Evolutionary conservation across 2,797 vertebrate species (phyloP), one percentile per base, ranked within the genome.

Genomic region (Gastrophryne carolinensis): DNA sequence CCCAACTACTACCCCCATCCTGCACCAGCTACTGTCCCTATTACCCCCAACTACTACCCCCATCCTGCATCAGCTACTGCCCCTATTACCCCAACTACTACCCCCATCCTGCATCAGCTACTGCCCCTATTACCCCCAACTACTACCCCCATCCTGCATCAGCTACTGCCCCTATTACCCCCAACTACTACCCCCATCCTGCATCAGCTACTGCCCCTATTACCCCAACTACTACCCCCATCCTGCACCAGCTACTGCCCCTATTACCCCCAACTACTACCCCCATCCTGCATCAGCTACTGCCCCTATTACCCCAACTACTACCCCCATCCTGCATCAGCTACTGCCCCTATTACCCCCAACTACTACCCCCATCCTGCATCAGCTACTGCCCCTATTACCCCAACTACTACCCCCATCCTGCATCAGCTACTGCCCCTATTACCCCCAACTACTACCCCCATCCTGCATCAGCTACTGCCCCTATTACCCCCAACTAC

Each of bases 401-500:
- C 39, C 13, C 15, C 39, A 17, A 41, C 1, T 2, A 9, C 34
- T 5, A 30, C 6, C 37, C 10, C 12, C 13, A 30, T 13, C 8
- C n/a, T 30, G 0, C 10, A 4, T 1, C 0, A 30, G 5, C 15
- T 1, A 9, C 2, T 21, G 1, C n/a, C n/a, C n/a, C n/a, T n/a
- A n/a, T 32, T 39, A 44, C 39, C 13, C 15, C 39, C n/a, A 17
- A 41, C 1, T 2, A 9, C 34, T 5, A 30, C 6, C 37, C 10
- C 12, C 13, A 30, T 13, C 8, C n/a, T 30, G 0, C 10, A 4
- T 1, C 0, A 30, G 5, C 15, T 1, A 9, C 2, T 21, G 1
- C n/a, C n/a, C n/a, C n/a, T n/a, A n/a, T 32, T 39, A 44, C 39
- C 13, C 15, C 39, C n/a, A 17, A 41, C 1, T 2, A 9, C 34